phyloP scores from a whole-genome alignment of 2,797 vertebrate genomes.

The Dromococcyx pavoninus region DNA sequence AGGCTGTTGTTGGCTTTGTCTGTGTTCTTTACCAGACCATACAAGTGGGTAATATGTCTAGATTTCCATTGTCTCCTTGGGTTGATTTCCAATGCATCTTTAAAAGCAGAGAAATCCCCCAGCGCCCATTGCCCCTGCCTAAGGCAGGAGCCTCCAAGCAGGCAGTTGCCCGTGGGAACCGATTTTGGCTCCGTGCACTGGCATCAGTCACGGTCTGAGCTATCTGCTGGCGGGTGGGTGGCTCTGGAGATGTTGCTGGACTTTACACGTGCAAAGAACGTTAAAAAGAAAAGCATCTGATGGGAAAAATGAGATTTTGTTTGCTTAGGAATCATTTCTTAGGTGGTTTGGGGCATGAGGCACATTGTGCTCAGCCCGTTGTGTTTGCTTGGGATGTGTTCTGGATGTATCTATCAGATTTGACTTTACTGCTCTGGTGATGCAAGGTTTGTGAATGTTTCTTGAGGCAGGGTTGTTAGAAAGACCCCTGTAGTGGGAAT shows the following conservation, averaged over 20 bases:
- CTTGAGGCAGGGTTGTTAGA: background rate
- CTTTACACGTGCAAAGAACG: background rate
- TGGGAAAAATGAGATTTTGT: background rate
- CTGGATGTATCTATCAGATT: fast-evolving
- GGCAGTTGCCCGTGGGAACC: constrained; percentile 18
- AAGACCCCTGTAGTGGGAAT: background rate
- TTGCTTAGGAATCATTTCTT: background rate
- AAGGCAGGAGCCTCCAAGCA: background rate
- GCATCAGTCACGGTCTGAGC: background rate
- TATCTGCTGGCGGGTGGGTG: background rate
- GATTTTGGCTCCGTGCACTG: background rate
- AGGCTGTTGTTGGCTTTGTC: fast-evolving
- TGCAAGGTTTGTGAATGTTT: background rate
- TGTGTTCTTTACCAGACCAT: fast-evolving
- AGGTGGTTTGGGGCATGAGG: fast-evolving
- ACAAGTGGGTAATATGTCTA: fast-evolving
- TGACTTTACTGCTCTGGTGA: background rate
- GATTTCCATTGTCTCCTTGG: background rate
- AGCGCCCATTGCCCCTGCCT: background rate
- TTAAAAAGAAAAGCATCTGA: background rate
- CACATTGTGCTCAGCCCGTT: fast-evolving
- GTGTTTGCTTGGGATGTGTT: background rate
- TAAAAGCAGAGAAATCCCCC: background rate
- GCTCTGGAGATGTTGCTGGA: background rate
- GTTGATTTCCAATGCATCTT: background rate